phyloP scores from a whole-genome alignment of 2,888 invertebrate species.

The Pycnomerus fuliginosus region DNA sequence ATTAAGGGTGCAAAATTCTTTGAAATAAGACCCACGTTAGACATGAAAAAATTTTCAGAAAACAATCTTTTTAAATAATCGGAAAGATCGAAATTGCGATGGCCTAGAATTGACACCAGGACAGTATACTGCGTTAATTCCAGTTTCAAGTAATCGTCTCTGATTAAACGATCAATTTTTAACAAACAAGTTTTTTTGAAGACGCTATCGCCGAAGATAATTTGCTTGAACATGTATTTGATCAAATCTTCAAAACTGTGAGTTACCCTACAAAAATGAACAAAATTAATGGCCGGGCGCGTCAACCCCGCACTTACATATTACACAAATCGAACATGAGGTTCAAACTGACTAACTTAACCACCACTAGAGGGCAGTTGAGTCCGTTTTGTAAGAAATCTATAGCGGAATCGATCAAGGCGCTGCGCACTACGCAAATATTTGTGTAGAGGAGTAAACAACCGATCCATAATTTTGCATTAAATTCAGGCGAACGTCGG shows the following conservation, averaged over 20 bases:
- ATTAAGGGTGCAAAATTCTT: constrained; percentile 17
- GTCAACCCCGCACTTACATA: constrained; percentile 7
- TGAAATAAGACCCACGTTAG: constrained; percentile 8
- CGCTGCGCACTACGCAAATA: constrained; percentile 10
- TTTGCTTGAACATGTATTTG: constrained; percentile 16
- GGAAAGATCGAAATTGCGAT: constrained; percentile 8
- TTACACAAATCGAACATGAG: constrained; percentile 21
- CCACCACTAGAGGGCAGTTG: constrained; percentile 7
- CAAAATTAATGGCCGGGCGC: neutral
- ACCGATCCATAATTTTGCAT: constrained; percentile 17
- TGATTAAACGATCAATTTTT: constrained; percentile 21
- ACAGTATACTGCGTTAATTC: constrained; percentile 16
- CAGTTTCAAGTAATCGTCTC: constrained; percentile 22
- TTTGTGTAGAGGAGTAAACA: constrained; percentile 16
- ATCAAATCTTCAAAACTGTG: constrained; percentile 22
- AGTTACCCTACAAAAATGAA: constrained; percentile 16
- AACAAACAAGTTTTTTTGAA: constrained; percentile 19
- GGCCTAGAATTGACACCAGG: constrained; percentile 12
- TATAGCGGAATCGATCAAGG: constrained; percentile 9
- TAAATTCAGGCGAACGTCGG: constrained; percentile 13
- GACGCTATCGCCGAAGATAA: constrained; percentile 14
- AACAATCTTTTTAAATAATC: constrained; percentile 15
- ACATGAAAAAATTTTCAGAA: constrained; percentile 14
- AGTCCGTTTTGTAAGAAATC: constrained; percentile 15
- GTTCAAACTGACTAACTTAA: constrained; percentile 14